A percentile compares a stretch with the other conserved stretches of the same genome.
These are phyloP conservation scores for Caenorhabditis inopinata DNA, from an alignment of 1,140 invertebrate species.

Conservation along the genomic window DNA sequence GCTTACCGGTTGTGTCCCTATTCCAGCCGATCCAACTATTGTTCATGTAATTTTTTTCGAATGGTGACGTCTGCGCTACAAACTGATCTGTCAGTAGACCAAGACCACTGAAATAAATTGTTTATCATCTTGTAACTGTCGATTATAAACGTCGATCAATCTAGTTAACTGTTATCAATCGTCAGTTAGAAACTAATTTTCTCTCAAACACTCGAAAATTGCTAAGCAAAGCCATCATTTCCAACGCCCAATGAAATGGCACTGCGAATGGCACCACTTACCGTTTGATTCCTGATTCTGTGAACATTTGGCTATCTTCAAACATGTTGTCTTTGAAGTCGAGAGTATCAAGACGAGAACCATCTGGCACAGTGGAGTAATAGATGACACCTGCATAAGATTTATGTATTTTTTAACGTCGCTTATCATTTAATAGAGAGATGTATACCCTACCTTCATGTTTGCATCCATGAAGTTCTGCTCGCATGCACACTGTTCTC, in stretches of 20 bases:
- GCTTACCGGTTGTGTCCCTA: constrained; percentile 33
- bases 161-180: constrained; percentile 30
- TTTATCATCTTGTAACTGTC: constrained; percentile 13
- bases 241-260: neutral
- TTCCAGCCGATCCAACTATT: constrained; percentile 49
- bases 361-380: constrained; percentile 46
- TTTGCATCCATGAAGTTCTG: constrained; percentile 73
- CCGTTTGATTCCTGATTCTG: constrained; percentile 36
- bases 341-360: constrained; percentile 42
- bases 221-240: too few species aligned
- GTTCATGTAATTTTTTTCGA: constrained; percentile 24
- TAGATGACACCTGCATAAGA: constrained; percentile 53
- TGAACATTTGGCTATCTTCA: constrained; percentile 46
- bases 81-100: constrained; percentile 46
- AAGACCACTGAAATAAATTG: constrained; percentile 38
- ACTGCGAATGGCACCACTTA: neutral
- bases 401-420: constrained; percentile 11
- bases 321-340: constrained; percentile 53
- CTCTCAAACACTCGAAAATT: too few species aligned
- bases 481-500: constrained; percentile 81
- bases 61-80: constrained; percentile 40
- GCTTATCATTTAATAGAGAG: neutral
- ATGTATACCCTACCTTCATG: constrained; percentile 66
- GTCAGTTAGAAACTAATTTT: neutral
- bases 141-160: constrained; percentile 22